These are phyloP conservation scores for Therioaphis trifolii DNA, from an alignment of 2,888 invertebrate species.

Conservation along the genomic window DNA sequence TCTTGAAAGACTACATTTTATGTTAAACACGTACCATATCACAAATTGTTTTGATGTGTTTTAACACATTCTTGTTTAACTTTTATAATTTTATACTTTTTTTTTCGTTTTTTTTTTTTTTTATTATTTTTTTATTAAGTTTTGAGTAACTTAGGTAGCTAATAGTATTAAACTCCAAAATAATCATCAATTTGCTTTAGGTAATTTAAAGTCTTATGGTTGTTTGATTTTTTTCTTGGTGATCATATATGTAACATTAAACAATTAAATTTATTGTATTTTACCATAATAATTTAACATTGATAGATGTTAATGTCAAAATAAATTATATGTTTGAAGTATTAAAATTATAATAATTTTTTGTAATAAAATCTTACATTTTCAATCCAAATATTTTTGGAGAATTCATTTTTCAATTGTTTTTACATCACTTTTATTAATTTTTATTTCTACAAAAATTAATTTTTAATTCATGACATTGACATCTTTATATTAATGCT, in stretches of 20 bases:
- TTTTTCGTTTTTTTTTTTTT: constrained; percentile 51
- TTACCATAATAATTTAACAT: neutral
- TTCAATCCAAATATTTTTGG: neutral
- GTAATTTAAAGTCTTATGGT: constrained; percentile 10
- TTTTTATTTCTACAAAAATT: neutral
- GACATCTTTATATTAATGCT: neutral
- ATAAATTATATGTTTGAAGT: neutral
- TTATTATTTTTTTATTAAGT: constrained; percentile 60
- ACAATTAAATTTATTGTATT: neutral
- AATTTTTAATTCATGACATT: constrained; percentile 11
- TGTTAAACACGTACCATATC: constrained; percentile 57
- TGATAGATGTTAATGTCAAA: constrained; percentile 5
- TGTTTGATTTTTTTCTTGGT: neutral
- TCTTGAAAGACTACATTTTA: constrained; percentile 28
- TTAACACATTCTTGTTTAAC: constrained; percentile 54
- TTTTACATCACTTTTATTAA: neutral
- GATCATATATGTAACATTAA: neutral
- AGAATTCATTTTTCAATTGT: neutral
- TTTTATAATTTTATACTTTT: constrained; percentile 62
- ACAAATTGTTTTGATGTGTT: constrained; percentile 61
- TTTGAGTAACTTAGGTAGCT: constrained; percentile 51
- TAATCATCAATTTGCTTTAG: constrained; percentile 4
- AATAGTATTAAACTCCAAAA: constrained; percentile 33
- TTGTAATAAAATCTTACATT: neutral
- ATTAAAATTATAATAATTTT: neutral